phyloP scores from a whole-genome alignment of 2,113 vertebrate genomes.

The Leptocoma aspasia region DNA sequence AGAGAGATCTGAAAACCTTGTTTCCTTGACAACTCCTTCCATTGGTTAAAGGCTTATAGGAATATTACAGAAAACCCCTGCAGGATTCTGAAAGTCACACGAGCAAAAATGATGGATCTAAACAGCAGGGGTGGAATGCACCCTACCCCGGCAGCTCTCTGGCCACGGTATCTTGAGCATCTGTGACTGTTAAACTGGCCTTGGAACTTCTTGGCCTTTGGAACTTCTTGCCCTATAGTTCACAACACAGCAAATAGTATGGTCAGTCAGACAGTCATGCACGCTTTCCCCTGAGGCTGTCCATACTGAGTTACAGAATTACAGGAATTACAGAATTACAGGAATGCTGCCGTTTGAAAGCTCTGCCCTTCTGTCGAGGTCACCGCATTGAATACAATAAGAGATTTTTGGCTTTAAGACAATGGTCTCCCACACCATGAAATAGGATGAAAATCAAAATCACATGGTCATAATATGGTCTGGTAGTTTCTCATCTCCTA shows the following conservation, averaged over 20 bases:
- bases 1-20: background rate
- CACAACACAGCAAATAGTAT: background rate
- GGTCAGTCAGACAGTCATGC: background rate
- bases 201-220: background rate
- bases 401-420: background rate
- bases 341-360: fast-evolving
- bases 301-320: background rate
- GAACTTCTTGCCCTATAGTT: background rate
- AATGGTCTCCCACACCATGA: background rate
- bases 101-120: background rate
- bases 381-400: background rate
- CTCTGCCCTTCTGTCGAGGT: background rate
- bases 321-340: background rate
- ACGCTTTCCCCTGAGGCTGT: background rate
- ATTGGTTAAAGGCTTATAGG: background rate
- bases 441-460: background rate
- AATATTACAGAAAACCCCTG: background rate
- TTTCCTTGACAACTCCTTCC: background rate
- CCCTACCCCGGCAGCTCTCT: background rate
- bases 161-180: background rate
- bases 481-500: background rate
- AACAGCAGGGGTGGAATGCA: background rate
- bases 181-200: background rate
- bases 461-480: background rate
- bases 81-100: background rate